Evolutionary conservation across 2,113 vertebrate genomes (phyloP), one percentile per base, ranked within the genome.

Genomic region (Hippoglossus stenolepis): DNA sequence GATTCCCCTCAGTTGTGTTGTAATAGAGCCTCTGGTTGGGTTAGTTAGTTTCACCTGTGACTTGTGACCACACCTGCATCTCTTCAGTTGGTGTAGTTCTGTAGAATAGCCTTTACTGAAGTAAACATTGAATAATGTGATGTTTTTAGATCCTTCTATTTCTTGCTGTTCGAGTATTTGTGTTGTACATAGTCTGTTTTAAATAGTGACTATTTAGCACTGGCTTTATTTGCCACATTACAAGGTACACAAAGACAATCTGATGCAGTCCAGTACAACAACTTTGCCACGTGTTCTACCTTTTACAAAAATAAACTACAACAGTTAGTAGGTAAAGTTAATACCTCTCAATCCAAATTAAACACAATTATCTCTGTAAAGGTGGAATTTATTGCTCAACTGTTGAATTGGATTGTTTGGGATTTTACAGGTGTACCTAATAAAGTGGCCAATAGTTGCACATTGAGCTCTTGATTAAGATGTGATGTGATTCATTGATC

Each of bases 41-140:
- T 57, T 82, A 59, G 49, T 57, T 77, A 62, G 78, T 71, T 62
- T 75, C 45, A 67, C 56, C 43, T 49, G 31, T 65, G 49, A 58
- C n/a, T 40, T 43, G 17, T 73, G 56, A 54, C 38, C 54, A 28
- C n/a, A 71, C 14, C 43, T 56, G 6, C 26, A 24, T 35, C 14
- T 58, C 26, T 24, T 15, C 2, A 65, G 12, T 38, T 70, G 1
- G 20, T 65, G 0, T 74, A 49, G 18, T 69, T 58, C 35, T 60
- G 24, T 73, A 7, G 10, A 78, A 24, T 60, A n/a, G 8, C 53
- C 13, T 57, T 3, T 28, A 11, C 4, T 31, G 11, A 49, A 31
- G 9, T 47, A 38, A n/a, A 60, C 54, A 10, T 69, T n/a, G 24
- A 54, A 8, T 51, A 59, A 58, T 47, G 23, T 18, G 31, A 57